Evolutionary conservation across 2,113 vertebrate genomes (phyloP).

Genomic region (Callionymus lyra): DNA sequence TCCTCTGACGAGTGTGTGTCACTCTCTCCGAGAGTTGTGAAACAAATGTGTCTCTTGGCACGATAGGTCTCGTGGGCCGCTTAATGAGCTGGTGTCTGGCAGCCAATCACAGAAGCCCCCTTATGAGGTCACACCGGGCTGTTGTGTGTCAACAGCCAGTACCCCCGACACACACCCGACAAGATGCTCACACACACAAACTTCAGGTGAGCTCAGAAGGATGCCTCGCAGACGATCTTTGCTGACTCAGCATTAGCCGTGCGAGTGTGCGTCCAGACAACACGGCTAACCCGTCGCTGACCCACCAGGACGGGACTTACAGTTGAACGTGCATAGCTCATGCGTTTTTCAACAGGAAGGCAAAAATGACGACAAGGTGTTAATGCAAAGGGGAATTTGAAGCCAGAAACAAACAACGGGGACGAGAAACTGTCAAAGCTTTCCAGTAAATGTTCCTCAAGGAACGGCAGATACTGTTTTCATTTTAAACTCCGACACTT

Average conservation of each 20-base stretch:
- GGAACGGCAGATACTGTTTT: no score
- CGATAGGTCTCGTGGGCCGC: slow-evolving; percentile 16
- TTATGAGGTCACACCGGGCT: slow-evolving; percentile 37
- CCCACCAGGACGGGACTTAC: no score
- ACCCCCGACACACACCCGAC: slow-evolving; percentile 42
- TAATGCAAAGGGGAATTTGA: no score
- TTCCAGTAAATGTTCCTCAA: no score
- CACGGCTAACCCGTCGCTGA: no score
- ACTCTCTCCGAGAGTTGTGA: slow-evolving; percentile 53
- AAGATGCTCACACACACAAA: slow-evolving; percentile 32
- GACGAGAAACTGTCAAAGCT: no score
- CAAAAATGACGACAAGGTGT: no score
- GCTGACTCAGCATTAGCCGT: neutral
- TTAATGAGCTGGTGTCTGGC: slow-evolving; percentile 49
- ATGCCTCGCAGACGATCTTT: no score
- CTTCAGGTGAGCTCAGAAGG: neutral
- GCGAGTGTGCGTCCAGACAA: slow-evolving; percentile 10
- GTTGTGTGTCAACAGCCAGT: slow-evolving; percentile 32
- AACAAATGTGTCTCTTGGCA: slow-evolving; percentile 56
- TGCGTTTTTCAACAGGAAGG: no score
- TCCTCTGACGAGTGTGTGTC: slow-evolving; percentile 41
- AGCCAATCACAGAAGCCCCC: slow-evolving; percentile 40
- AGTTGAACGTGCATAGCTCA: no score
- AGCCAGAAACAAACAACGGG: no score
- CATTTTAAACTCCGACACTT: no score